Conservation (phyloP, 2,888 invertebrate species). For the Melitaea athalia region DNA sequence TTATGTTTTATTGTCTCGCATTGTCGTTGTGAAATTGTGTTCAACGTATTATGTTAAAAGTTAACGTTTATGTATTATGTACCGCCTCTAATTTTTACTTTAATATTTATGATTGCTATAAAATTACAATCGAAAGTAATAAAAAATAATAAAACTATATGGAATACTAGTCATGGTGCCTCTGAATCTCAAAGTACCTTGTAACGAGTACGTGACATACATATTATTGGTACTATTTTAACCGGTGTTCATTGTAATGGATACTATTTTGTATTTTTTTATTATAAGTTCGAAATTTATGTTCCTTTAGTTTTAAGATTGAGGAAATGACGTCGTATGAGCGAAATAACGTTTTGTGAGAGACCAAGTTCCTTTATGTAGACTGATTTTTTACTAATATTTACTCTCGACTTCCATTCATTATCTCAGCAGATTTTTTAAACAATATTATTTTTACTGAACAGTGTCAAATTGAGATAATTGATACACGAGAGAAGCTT, state of each 20-base stretch:
- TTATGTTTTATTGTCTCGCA: constrained; percentile 2
- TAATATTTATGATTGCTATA: constrained; percentile 12
- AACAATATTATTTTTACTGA: constrained; percentile 25
- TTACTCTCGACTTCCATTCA: constrained; percentile 46
- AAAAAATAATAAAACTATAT: constrained; percentile 1
- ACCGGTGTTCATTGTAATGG: constrained; percentile 26
- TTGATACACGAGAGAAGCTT: constrained; percentile 47
- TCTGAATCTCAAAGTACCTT: constrained; percentile 22
- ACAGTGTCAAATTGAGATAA: constrained; percentile 35
- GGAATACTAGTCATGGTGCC: constrained; percentile 22
- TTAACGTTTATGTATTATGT: constrained; percentile 9
- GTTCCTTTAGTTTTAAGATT: constrained; percentile 62
- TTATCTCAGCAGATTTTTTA: constrained; percentile 47
- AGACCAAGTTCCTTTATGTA: constrained; percentile 59
- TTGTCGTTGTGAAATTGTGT: not conserved
- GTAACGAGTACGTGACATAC: constrained; percentile 5
- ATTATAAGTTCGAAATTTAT: constrained; percentile 49
- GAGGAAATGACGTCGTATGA: constrained; percentile 47
- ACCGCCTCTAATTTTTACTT: constrained; percentile 7
- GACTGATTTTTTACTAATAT: constrained; percentile 68
- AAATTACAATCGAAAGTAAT: constrained; percentile 12
- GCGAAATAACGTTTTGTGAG: constrained; percentile 57
- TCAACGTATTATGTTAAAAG: not conserved
- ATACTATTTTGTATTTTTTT: constrained; percentile 33
- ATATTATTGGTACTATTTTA: constrained; percentile 44